Percentiles rank a stretch among this genome's conserved stretches.
Evolutionary conservation across 2,113 vertebrate genomes (phyloP).

Genomic region (Rutilus rutilus): DNA sequence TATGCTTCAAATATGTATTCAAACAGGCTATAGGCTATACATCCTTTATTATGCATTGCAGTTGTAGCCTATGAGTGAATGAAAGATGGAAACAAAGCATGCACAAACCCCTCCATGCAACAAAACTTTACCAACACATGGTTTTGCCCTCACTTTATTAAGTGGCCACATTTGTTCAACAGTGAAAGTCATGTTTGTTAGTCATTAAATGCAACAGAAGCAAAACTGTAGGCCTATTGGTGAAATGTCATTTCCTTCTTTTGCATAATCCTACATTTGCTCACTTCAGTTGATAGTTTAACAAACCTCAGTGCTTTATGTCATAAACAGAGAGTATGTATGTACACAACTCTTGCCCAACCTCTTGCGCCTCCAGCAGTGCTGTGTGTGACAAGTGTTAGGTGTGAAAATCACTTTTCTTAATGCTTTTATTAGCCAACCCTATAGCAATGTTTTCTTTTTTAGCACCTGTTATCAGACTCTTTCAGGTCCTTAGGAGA

Average conservation of each 20-base stretch:
- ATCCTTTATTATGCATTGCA: background rate
- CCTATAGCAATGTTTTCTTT: background rate
- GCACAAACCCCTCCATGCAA: no score
- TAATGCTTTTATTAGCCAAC: background rate
- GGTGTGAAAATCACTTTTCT: background rate
- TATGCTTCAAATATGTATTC: background rate
- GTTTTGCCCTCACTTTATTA: no score
- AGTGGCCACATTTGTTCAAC: background rate
- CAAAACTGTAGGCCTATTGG: background rate
- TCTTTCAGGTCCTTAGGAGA: background rate
- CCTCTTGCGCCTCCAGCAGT: background rate
- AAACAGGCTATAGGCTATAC: background rate
- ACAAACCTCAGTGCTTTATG: background rate
- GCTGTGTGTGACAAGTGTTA: background rate
- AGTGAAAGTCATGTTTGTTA: background rate
- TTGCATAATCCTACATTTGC: background rate
- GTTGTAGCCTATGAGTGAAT: background rate
- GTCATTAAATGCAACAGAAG: background rate
- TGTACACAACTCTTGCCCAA: background rate
- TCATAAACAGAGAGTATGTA: background rate
- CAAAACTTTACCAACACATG: no score
- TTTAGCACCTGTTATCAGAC: background rate
- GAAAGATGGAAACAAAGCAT: no score
- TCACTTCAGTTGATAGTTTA: background rate
- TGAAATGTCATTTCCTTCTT: background rate